phyloP scores from a whole-genome alignment of 2,797 vertebrate genomes.

The Menidia menidia region DNA sequence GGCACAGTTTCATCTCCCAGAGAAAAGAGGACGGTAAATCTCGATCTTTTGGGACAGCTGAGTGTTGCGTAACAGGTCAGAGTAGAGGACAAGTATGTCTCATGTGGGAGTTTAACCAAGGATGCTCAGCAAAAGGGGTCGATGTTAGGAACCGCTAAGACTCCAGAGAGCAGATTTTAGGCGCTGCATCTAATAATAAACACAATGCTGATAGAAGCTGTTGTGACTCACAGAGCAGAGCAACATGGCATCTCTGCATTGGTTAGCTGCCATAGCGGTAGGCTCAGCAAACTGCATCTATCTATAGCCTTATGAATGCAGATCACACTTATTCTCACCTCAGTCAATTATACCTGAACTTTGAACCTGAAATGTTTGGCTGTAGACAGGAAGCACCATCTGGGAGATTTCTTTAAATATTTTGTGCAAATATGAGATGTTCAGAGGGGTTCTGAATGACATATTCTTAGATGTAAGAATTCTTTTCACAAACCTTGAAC shows the following conservation, averaged over 20 bases:
- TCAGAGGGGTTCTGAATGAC: too few species aligned
- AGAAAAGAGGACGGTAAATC: conserved; percentile 60
- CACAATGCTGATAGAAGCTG: background rate
- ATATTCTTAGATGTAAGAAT: too few species aligned
- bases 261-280: background rate
- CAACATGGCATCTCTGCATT: background rate
- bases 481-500: too few species aligned
- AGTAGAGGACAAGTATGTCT: conserved; percentile 17
- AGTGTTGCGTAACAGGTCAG: conserved; percentile 56
- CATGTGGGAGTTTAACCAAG: background rate
- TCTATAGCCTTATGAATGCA: background rate
- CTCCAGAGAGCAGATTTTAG: background rate
- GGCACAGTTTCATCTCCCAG: conserved; percentile 32
- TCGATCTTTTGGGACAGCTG: conserved; percentile 62
- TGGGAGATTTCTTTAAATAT: conserved; percentile 2
- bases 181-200: conserved; percentile 8
- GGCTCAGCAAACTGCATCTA: background rate
- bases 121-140: background rate
- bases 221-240: conserved; percentile 5
- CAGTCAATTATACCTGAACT: background rate
- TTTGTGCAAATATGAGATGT: background rate
- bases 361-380: background rate
- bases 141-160: conserved; percentile 3
- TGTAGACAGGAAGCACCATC: background rate
- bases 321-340: background rate